A percentile compares a stretch with the other conserved stretches of the same genome.
These are phyloP conservation scores for Sphenodon punctatus DNA, from an alignment of 2,797 vertebrate species.

Conservation along the genomic window DNA sequence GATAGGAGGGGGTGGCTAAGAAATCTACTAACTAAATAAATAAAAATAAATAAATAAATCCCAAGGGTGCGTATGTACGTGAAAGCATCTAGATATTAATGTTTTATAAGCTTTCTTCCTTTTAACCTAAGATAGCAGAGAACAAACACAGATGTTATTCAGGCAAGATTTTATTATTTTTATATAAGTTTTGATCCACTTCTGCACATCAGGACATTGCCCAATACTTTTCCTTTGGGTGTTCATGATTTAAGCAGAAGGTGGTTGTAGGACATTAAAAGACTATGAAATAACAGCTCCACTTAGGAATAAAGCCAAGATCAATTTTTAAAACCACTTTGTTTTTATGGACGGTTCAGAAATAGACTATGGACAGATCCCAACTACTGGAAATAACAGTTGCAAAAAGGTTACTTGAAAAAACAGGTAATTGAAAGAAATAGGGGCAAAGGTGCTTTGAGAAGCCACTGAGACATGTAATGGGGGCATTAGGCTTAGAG, in stretches of 20 bases:
- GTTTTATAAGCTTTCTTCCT: neutral
- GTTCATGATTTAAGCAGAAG: neutral
- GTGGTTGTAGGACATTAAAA: neutral
- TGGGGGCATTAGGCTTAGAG: neutral
- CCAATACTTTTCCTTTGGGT: neutral
- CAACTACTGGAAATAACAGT: neutral
- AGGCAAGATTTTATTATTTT: neutral
- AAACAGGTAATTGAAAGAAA: neutral
- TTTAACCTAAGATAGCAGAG: neutral
- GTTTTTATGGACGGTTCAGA: neutral
- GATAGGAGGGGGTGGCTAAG: too few relatives aligned
- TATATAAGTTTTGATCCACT: neutral
- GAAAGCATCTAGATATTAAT: neutral
- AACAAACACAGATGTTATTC: neutral
- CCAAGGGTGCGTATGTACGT: neutral
- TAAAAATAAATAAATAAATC: too few relatives aligned
- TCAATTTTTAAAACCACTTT: neutral
- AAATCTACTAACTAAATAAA: too few relatives aligned
- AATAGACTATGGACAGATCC: neutral
- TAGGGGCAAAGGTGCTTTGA: neutral
- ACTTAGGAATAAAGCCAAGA: neutral
- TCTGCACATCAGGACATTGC: neutral
- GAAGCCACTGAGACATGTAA: neutral
- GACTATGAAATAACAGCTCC: neutral
- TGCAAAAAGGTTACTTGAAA: neutral